Conservation (phyloP, 1,140 invertebrate species). For the Diorhabda carinulata region DNA sequence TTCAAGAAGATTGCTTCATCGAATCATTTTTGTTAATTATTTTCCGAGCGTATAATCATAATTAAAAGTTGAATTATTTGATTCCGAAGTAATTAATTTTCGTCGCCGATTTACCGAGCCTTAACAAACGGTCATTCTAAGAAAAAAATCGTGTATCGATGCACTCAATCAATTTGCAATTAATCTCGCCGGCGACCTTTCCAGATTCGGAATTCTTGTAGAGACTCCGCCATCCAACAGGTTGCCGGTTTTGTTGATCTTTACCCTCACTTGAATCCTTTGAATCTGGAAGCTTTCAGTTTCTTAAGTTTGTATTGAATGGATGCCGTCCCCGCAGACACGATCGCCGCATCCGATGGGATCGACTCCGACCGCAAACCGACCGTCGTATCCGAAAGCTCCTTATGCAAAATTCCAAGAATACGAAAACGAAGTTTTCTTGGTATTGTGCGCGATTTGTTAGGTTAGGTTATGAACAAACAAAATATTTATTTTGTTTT, state of each 20-base stretch:
- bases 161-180: background rate
- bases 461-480: background rate
- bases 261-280: slow-evolving; percentile 33
- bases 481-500: too few relatives aligned
- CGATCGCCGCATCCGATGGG: slow-evolving; percentile 5
- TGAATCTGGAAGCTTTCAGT: slow-evolving; percentile 29
- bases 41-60: too few relatives aligned
- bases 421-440: background rate
- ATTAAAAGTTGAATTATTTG: too few relatives aligned
- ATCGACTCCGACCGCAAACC: slow-evolving; percentile 4
- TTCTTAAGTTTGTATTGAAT: slow-evolving; percentile 26
- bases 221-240: slow-evolving; percentile 24
- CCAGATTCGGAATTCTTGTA: slow-evolving; percentile 4
- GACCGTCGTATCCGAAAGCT: background rate
- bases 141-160: background rate
- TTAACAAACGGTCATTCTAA: too few relatives aligned
- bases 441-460: background rate
- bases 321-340: background rate
- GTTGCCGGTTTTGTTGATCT: slow-evolving; percentile 30
- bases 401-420: slow-evolving; percentile 11
- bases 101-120: too few relatives aligned
- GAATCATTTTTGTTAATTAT: too few relatives aligned
- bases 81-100: too few relatives aligned
- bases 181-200: background rate
- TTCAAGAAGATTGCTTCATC: too few relatives aligned